Evolutionary conservation across 1,140 invertebrate species (phyloP), one percentile per base, ranked within the genome.

Genomic region (Lerema accius): DNA sequence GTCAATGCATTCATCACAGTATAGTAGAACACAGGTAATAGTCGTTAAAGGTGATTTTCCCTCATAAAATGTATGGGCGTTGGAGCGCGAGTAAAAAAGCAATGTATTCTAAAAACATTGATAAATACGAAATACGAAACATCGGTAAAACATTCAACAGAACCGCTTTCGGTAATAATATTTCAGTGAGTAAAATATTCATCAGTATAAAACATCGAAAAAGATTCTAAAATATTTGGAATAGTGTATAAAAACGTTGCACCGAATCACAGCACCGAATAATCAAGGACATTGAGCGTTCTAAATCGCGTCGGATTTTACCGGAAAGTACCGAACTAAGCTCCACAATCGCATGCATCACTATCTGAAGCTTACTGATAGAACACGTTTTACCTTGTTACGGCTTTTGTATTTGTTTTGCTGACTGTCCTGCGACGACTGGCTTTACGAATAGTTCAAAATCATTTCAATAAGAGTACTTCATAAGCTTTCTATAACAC

Each of bases 181-280:
- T 19, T 17, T 39, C n/a, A 39, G 15, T 11, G 9, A 19, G 1
- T 37, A 35, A 16, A 51, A 11, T 39, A n/a, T 51, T 39, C 65
- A 66, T 43, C 51, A 60, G 66, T 78, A 70, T 71, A 2, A 55
- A 55, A 55, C 23, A 23, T 26, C 23, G 23, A 13, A 28, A 28
- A 11, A 28, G 10, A n/a, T 28, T 28, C 23, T 32, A 48, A 14
- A 48, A 28, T 48, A 28, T 49, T 49, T 32, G 26, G 10, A 17
- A 15, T 45, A 56, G 14, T 15, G 53, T 45, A 40, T 66, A 48
- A 66, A 66, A 66, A 32, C 37, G n/a, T n/a, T n/a, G n/a, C n/a
- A n/a, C n/a, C n/a, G n/a, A n/a, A n/a, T n/a, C 15, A 26, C 50
- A 39, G 51, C 51, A 53, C 42, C 56, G 46, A 60, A 49, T 65